A percentile compares a stretch with the other conserved stretches of the same genome.
phyloP scores from a whole-genome alignment of 2,888 invertebrate species.

The Phlogophora meticulosa region DNA sequence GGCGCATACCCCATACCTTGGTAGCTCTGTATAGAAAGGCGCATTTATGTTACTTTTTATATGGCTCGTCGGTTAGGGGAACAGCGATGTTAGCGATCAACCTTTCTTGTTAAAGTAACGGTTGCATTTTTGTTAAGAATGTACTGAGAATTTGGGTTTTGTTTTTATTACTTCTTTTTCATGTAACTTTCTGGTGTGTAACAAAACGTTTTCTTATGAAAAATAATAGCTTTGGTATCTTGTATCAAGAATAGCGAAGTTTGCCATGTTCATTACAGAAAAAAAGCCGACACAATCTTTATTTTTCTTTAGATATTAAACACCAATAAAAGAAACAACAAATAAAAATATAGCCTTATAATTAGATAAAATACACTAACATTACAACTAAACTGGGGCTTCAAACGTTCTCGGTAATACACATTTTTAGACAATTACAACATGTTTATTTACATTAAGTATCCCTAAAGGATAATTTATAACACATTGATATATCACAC shows the following conservation, averaged over 20 bases:
- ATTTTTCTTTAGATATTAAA: not conserved
- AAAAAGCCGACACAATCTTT: not conserved
- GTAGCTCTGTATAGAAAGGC: conserved; percentile 41
- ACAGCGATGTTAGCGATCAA: conserved; percentile 13
- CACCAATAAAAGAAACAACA: conserved; percentile 40
- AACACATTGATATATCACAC: conserved; percentile 24
- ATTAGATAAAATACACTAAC: conserved; percentile 57
- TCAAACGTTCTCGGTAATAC: conserved; percentile 44
- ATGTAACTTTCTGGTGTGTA: not conserved
- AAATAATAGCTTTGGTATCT: not conserved
- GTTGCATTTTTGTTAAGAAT: conserved; percentile 36
- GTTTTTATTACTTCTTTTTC: conserved; percentile 20
- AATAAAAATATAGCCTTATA: conserved; percentile 61
- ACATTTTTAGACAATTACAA: conserved; percentile 52
- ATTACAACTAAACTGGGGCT: conserved; percentile 60
- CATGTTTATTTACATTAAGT: conserved; percentile 60
- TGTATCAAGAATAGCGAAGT: no score
- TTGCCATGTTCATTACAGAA: not conserved
- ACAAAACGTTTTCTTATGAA: not conserved
- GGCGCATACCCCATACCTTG: conserved; percentile 33
- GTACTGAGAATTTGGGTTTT: conserved; percentile 37
- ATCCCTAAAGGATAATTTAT: conserved; percentile 36
- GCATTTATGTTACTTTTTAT: conserved; percentile 59
- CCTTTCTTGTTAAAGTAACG: conserved; percentile 45
- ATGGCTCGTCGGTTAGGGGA: conserved; percentile 29